Evolutionary conservation across 35 echinoderm and acorn worm genomes (phyloP).

Genomic region (Eucidaris tribuloides): DNA sequence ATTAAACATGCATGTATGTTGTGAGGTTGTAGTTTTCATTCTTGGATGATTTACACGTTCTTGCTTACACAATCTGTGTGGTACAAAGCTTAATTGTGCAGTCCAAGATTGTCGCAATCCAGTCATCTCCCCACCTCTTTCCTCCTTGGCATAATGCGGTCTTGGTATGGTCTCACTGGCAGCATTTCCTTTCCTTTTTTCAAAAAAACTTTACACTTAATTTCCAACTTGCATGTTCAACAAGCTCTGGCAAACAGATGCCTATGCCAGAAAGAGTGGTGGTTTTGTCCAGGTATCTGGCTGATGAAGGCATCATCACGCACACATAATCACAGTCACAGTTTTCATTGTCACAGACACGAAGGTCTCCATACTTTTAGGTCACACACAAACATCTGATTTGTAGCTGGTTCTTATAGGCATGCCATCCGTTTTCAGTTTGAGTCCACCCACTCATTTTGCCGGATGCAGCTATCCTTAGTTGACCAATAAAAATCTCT

Average conservation of each 20-base stretch:
- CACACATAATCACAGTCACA: neutral
- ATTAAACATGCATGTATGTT: too few relatives aligned
- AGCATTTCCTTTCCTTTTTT: neutral
- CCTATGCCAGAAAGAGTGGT: neutral
- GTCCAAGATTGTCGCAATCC: constrained; percentile 1
- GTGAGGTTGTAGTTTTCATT: too few relatives aligned
- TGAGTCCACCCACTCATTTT: too few relatives aligned
- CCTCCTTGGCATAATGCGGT: constrained; percentile 30
- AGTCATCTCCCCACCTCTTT: neutral
- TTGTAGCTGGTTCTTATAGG: too few relatives aligned
- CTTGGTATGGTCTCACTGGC: neutral
- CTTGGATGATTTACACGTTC: constrained; percentile 17
- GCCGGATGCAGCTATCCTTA: too few relatives aligned
- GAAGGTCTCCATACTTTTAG: too few relatives aligned
- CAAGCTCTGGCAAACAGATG: constrained; percentile 32
- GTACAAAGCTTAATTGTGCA: constrained; percentile 1
- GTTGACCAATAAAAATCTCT: too few relatives aligned
- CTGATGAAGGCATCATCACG: constrained; percentile 23
- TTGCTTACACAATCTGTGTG: constrained; percentile 16
- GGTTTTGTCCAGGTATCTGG: neutral
- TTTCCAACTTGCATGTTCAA: constrained; percentile 20
- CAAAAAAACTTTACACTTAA: neutral
- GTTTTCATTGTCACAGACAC: constrained; percentile 27
- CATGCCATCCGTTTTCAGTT: too few relatives aligned
- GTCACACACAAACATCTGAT: too few relatives aligned